Percentiles rank a stretch among this genome's conserved stretches.
phyloP scores from a whole-genome alignment of 2,888 invertebrate genomes.

The Morpho achilles region DNA sequence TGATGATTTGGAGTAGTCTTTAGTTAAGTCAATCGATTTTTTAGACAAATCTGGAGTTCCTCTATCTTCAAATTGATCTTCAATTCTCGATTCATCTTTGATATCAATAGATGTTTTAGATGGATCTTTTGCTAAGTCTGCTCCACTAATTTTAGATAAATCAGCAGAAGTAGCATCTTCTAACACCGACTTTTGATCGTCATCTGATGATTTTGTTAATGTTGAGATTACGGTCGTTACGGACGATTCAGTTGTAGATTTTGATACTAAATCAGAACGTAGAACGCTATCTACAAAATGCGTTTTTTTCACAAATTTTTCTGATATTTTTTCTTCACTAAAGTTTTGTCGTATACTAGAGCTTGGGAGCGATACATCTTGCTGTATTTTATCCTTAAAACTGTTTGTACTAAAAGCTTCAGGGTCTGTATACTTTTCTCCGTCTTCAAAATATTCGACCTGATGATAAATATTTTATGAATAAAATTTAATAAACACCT shows the following conservation, averaged over 20 bases:
- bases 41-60: constrained; percentile 71
- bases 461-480: constrained; percentile 26
- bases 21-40: constrained; percentile 67
- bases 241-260: constrained; percentile 72
- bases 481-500: neutral
- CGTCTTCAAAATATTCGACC: constrained; percentile 62
- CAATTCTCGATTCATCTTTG: constrained; percentile 60
- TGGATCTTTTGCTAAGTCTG: constrained; percentile 64
- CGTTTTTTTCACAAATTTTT: constrained; percentile 47
- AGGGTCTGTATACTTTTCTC: constrained; percentile 47
- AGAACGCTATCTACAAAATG: constrained; percentile 53
- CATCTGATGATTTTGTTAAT: constrained; percentile 69
- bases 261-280: constrained; percentile 60
- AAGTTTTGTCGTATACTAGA: constrained; percentile 35
- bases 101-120: constrained; percentile 66
- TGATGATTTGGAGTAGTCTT: constrained; percentile 73
- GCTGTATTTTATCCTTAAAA: constrained; percentile 30
- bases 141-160: constrained; percentile 69
- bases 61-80: constrained; percentile 59
- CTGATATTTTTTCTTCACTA: constrained; percentile 41
- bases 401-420: constrained; percentile 30
- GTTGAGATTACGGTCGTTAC: constrained; percentile 70
- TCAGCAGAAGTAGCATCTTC: constrained; percentile 72
- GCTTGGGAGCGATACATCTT: constrained; percentile 36
- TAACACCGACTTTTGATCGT: constrained; percentile 65